phyloP scores from a whole-genome alignment of 2,113 vertebrate genomes.

The Polyodon spathula region DNA sequence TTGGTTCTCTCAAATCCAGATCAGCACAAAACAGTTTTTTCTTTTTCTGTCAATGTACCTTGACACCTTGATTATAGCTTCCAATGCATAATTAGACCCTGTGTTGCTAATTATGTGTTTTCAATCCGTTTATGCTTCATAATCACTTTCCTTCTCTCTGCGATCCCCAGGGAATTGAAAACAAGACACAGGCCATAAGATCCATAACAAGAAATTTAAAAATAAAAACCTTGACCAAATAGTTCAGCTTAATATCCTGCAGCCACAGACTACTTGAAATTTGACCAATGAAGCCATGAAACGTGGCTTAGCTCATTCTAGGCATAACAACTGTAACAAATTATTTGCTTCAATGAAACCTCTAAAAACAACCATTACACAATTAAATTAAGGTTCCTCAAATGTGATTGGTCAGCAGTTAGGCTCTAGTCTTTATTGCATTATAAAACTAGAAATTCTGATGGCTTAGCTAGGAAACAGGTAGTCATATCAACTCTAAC shows the following conservation, averaged over 20 bases:
- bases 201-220: background rate
- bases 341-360: no score
- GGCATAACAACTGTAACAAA: no score
- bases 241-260: background rate
- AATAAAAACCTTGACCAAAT: background rate
- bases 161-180: background rate
- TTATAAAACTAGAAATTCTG: no score
- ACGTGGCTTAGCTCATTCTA: no score
- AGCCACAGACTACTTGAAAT: background rate
- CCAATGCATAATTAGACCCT: conserved; percentile 53
- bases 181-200: background rate
- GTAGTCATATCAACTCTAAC: no score
- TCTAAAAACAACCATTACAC: no score
- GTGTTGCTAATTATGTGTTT: conserved; percentile 47
- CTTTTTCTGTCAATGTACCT: conserved; percentile 9
- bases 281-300: background rate
- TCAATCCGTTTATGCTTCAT: conserved; percentile 39
- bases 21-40: no score
- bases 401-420: no score
- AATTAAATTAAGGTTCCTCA: no score
- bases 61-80: conserved; percentile 45
- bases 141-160: conserved; percentile 38
- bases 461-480: no score
- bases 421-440: no score
- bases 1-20: no score